phyloP scores from a whole-genome alignment of 2,797 vertebrate genomes.

The Anabas testudineus region DNA sequence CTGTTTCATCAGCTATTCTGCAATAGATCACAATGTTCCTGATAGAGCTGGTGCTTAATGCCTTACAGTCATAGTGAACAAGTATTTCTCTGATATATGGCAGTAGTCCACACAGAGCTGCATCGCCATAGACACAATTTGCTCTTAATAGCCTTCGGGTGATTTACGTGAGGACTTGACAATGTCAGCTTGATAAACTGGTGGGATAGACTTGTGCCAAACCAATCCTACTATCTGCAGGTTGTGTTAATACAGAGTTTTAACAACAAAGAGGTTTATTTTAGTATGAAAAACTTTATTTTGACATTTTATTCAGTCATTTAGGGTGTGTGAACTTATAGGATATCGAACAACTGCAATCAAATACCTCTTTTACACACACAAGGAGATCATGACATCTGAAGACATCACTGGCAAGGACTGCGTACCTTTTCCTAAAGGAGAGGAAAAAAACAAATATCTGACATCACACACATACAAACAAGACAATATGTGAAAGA shows the following conservation, averaged over 20 bases:
- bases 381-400: conserved; percentile 1
- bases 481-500: neutral
- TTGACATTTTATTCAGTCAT: neutral
- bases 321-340: neutral
- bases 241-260: conserved; percentile 2
- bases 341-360: conserved; percentile 22
- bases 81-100: conserved; percentile 65
- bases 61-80: conserved; percentile 33
- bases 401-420: conserved; percentile 5
- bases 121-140: conserved; percentile 65
- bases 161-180: conserved; percentile 65
- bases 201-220: conserved; percentile 2
- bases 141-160: conserved; percentile 70
- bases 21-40: conserved; percentile 66
- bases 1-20: conserved; percentile 25
- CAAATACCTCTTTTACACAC: conserved; percentile 10
- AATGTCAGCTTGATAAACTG: conserved; percentile 67
- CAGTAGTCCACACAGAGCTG: conserved; percentile 60
- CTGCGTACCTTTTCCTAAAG: neutral
- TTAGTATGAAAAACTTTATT: conserved; percentile 9
- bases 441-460: neutral
- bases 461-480: neutral
- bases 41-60: conserved; percentile 37
- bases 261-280: conserved; percentile 29
- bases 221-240: neutral